These are phyloP conservation scores for Cerastoderma edule DNA, from an alignment of 2,888 invertebrate genomes.

Conservation along the genomic window DNA sequence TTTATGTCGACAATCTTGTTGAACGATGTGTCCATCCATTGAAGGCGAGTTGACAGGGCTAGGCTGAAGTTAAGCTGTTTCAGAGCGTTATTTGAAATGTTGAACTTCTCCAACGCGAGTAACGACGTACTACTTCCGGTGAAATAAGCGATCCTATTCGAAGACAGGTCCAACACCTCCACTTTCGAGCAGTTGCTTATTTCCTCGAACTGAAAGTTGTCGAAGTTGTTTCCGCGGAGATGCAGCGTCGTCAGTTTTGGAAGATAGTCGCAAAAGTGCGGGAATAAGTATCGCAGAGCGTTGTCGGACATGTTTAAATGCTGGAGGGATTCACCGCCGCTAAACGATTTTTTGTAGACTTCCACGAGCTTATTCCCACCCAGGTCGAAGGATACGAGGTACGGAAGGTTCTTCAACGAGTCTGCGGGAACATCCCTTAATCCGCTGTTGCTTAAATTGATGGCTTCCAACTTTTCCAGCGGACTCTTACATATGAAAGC, in stretches of 20 bases:
- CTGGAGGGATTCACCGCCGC: conserved; percentile 29
- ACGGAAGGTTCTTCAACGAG: conserved; percentile 34
- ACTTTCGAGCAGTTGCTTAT: conserved; percentile 28
- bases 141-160: conserved; percentile 24
- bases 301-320: conserved; percentile 42
- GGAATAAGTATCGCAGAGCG: conserved; percentile 32
- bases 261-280: conserved; percentile 46
- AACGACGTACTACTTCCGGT: conserved; percentile 31
- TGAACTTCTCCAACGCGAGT: conserved; percentile 14
- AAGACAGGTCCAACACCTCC: conserved; percentile 42
- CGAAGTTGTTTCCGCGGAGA: conserved; percentile 38
- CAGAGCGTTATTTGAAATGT: conserved; percentile 36
- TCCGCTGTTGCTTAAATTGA: conserved; percentile 34
- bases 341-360: conserved; percentile 42
- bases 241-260: conserved; percentile 40
- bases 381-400: conserved; percentile 32
- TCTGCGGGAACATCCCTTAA: conserved; percentile 34
- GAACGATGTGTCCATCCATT: conserved; percentile 23
- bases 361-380: conserved; percentile 27
- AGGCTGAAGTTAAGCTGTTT: conserved; percentile 14
- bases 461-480: conserved; percentile 29
- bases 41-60: background rate
- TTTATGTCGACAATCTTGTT: conserved; percentile 13
- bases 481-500: conserved; percentile 40
- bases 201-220: conserved; percentile 37